Evolutionary conservation across 2,113 vertebrate species (phyloP).

Genomic region (Pomatorhinus ruficollis): DNA sequence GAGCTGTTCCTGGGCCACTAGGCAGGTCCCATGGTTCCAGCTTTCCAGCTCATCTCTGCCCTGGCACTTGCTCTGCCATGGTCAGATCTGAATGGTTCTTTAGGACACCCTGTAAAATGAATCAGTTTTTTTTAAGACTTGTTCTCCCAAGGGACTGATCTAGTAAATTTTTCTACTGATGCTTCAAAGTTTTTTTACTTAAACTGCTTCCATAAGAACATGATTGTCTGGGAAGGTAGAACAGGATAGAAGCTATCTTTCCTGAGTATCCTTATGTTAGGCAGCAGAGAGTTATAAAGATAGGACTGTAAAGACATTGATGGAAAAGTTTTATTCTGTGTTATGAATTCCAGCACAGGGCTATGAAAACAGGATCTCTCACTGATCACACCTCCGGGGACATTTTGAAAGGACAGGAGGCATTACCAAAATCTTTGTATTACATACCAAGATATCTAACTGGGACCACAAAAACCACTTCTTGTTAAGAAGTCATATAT

Average conservation of each 20-base stretch:
- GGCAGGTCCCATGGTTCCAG: neutral
- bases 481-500: accelerated
- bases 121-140: neutral
- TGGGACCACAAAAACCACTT: accelerated
- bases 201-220: neutral
- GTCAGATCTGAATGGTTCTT: accelerated
- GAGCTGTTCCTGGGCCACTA: neutral
- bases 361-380: neutral
- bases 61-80: neutral
- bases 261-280: neutral
- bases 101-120: accelerated
- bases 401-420: neutral
- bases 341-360: neutral
- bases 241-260: neutral
- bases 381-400: neutral
- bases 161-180: neutral
- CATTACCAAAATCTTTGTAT: neutral
- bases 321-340: neutral
- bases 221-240: neutral
- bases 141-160: neutral
- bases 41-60: neutral
- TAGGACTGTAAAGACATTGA: neutral
- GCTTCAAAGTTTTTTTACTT: neutral
- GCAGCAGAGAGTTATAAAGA: neutral
- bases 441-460: neutral